Conservation (phyloP, 37 sponge, comb jelly and placozoan genomes). For the Aphrocallistes beatrix region DNA sequence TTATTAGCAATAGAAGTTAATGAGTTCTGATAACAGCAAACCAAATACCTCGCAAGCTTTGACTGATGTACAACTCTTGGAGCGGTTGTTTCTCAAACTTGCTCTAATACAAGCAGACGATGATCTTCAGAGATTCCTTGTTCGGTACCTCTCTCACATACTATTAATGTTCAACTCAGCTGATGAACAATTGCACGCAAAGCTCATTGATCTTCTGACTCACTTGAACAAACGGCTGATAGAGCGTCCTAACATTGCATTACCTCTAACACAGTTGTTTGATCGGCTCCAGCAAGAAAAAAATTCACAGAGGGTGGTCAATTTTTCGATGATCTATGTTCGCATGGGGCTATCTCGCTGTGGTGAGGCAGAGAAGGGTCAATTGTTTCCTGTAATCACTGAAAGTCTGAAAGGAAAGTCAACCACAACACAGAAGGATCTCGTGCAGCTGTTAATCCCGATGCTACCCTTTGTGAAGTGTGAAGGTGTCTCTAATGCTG, state of each 20-base stretch:
- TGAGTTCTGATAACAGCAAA: not conserved
- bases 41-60: not conserved
- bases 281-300: not conserved
- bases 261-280: not conserved
- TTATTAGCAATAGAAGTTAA: not conserved
- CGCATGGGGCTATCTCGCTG: not conserved
- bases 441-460: not conserved
- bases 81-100: not conserved
- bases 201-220: not conserved
- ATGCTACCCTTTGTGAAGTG: not conserved
- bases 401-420: not conserved
- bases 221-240: not conserved
- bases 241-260: not conserved
- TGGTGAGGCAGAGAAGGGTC: not conserved
- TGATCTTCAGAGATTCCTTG: not conserved
- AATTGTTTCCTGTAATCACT: not conserved
- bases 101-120: conserved; percentile 9
- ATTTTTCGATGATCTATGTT: not conserved
- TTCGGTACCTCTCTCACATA: not conserved
- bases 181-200: not conserved
- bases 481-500: not conserved
- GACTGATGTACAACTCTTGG: not conserved
- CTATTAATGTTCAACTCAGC: not conserved
- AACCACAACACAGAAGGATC: not conserved
- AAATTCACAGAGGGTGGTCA: not conserved